These are phyloP conservation scores for Platichthys stellatus DNA, from an alignment of 2,113 vertebrate species.

Conservation along the genomic window DNA sequence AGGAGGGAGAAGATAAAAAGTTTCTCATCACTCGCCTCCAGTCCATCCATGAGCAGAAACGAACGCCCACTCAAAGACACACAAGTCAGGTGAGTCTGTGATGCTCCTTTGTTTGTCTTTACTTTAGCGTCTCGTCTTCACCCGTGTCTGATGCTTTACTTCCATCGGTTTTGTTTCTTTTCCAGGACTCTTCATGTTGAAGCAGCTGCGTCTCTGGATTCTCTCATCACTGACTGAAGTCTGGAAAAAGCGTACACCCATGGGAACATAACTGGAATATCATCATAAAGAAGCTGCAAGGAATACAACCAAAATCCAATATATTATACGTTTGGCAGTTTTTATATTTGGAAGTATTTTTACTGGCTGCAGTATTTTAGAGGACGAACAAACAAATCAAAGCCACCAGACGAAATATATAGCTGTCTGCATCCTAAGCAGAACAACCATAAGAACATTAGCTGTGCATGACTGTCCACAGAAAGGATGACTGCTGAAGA, in stretches of 20 bases:
- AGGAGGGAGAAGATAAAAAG: conserved; percentile 93
- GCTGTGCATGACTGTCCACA: background rate
- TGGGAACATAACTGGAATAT: conserved; percentile 38
- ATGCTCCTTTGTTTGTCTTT: background rate
- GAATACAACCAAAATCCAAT: background rate
- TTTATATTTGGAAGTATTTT: background rate
- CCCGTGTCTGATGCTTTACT: background rate
- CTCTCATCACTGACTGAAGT: background rate
- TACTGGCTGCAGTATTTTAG: background rate
- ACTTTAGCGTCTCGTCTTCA: no score
- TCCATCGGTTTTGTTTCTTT: background rate
- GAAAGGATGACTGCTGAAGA: background rate
- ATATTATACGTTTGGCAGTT: background rate
- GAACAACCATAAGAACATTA: background rate
- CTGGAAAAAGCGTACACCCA: background rate
- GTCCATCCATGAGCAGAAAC: conserved; percentile 76
- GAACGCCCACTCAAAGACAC: conserved; percentile 34
- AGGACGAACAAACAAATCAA: background rate
- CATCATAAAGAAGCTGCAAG: background rate
- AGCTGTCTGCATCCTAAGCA: background rate
- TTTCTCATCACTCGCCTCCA: conserved; percentile 91
- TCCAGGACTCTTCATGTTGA: conserved; percentile 66
- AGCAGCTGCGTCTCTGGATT: background rate
- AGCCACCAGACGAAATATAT: background rate
- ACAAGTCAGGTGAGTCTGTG: conserved; percentile 61